A percentile compares a stretch with the other conserved stretches of the same genome.
These are phyloP conservation scores for Diachrysia chrysitis DNA, from an alignment of 2,888 invertebrate species.

Conservation along the genomic window DNA sequence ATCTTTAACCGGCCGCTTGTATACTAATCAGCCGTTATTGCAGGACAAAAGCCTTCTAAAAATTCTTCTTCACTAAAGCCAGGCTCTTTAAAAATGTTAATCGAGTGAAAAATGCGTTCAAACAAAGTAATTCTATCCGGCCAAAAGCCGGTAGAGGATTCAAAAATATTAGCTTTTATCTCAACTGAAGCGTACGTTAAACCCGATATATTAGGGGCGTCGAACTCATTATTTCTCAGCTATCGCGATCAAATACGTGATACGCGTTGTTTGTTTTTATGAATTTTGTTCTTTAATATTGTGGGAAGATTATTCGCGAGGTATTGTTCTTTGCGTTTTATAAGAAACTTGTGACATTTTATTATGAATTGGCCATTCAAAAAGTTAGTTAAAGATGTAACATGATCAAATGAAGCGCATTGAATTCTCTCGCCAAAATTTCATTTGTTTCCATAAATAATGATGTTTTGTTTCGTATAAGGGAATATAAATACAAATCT, in stretches of 20 bases:
- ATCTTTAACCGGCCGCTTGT: background rate
- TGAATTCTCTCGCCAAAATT: background rate
- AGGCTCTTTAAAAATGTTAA: slow-evolving; percentile 1
- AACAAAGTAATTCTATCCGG: slow-evolving; percentile 22
- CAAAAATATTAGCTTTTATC: slow-evolving; percentile 51
- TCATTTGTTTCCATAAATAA: no score
- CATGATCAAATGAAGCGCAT: background rate
- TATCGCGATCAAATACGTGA: slow-evolving; percentile 27
- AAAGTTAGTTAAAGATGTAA: background rate
- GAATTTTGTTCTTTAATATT: slow-evolving; percentile 18
- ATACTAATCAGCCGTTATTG: background rate
- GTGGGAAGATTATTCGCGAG: slow-evolving; percentile 29
- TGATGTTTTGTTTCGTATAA: no score
- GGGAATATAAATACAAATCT: no score
- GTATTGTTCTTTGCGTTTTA: slow-evolving; percentile 15
- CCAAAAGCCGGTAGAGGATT: slow-evolving; percentile 10
- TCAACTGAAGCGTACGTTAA: slow-evolving; percentile 38
- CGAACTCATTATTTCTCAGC: slow-evolving; percentile 47
- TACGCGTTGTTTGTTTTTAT: slow-evolving; percentile 29
- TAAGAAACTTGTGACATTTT: slow-evolving; percentile 1
- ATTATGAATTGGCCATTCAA: background rate
- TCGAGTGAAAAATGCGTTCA: slow-evolving; percentile 3
- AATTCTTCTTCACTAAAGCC: background rate
- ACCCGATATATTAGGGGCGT: slow-evolving; percentile 40
- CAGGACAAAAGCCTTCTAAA: background rate